Percentiles rank a stretch among this genome's conserved stretches.
Conservation (phyloP, 2,797 vertebrate species). For the Delichon dasypus region DNA sequence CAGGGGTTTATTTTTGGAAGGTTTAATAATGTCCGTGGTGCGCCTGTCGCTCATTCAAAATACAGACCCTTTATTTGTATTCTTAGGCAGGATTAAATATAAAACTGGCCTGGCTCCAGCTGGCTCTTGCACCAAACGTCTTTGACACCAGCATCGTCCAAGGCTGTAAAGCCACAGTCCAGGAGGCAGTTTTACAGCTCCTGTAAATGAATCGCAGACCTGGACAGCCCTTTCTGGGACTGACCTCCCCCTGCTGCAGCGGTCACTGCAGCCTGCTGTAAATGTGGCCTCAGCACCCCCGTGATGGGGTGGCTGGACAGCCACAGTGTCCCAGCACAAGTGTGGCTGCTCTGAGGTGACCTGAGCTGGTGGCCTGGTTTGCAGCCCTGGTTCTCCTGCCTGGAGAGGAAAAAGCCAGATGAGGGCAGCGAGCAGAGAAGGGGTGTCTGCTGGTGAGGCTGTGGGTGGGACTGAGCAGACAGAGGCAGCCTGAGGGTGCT, state of each 20-base stretch:
- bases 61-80: constrained; percentile 60
- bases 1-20: constrained; percentile 68
- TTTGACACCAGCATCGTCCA: constrained; percentile 27
- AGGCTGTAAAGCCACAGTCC: neutral
- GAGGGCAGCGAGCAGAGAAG: neutral
- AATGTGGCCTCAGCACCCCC: rapidly evolving
- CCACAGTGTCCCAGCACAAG: rapidly evolving
- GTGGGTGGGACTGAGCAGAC: rapidly evolving
- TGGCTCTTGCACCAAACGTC: constrained; percentile 37
- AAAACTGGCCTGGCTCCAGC: constrained; percentile 36
- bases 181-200: constrained; percentile 44
- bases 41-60: constrained; percentile 35
- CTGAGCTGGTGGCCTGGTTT: neutral
- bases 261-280: neutral
- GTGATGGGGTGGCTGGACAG: rapidly evolving
- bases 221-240: neutral
- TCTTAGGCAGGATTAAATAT: constrained; percentile 67
- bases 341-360: neutral
- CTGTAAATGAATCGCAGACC: neutral
- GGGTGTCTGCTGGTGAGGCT: neutral
- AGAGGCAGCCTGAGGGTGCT: neutral
- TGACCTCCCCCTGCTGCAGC: neutral
- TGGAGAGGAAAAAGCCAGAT: neutral
- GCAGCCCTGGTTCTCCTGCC: neutral
- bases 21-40: constrained; percentile 50